phyloP scores from a whole-genome alignment of 2,888 invertebrate genomes.

The Dorcus hopei region DNA sequence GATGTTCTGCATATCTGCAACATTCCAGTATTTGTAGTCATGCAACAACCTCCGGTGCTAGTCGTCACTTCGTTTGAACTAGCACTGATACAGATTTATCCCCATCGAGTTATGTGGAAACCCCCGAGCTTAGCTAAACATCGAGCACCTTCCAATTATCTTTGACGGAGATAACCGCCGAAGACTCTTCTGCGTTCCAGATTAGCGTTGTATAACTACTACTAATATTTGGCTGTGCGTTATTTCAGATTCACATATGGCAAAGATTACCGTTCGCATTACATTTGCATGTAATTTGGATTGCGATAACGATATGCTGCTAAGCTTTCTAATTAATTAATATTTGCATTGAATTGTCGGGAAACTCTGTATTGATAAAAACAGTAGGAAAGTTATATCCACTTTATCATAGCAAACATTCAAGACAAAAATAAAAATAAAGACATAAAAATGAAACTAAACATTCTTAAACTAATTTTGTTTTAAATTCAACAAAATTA shows the following conservation, averaged over 20 bases:
- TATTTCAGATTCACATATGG: conserved; percentile 9
- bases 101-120: conserved; percentile 8
- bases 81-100: neutral
- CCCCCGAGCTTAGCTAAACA: conserved; percentile 17
- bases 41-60: neutral
- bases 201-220: conserved; percentile 14
- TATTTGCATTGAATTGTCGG: too few species aligned
- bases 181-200: conserved; percentile 1
- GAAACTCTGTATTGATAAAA: too few species aligned
- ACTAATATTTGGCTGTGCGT: conserved; percentile 11
- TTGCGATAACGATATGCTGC: neutral
- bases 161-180: conserved; percentile 15
- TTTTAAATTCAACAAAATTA: too few species aligned
- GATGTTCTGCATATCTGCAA: conserved; percentile 14
- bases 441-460: too few species aligned
- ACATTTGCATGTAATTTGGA: neutral
- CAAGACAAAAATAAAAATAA: too few species aligned
- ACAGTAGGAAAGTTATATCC: too few species aligned
- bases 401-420: too few species aligned
- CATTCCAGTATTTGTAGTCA: conserved; percentile 11
- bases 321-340: too few species aligned
- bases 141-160: conserved; percentile 24
- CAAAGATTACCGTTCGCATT: conserved; percentile 10
- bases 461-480: too few species aligned
- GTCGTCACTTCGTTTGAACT: neutral